Evolutionary conservation across 1,140 invertebrate genomes (phyloP).

Genomic region (Temnothorax longispinosus): DNA sequence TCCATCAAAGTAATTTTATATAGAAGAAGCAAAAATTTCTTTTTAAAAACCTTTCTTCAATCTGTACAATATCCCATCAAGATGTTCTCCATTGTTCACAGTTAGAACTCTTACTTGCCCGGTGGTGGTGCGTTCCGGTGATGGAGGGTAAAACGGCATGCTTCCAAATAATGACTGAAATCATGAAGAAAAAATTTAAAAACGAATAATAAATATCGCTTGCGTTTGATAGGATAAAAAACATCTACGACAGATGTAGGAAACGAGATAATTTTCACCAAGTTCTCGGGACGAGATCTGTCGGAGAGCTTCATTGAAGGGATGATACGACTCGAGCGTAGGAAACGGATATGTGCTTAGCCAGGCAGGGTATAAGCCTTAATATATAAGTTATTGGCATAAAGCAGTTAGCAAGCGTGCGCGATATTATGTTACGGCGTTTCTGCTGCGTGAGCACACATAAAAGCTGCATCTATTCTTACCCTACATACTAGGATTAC

Average conservation of each 20-base stretch:
- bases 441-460: slow-evolving; percentile 79
- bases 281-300: background rate
- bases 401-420: slow-evolving; percentile 81
- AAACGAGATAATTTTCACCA: background rate
- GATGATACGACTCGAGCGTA: slow-evolving; percentile 71
- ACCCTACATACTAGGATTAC: slow-evolving; percentile 77
- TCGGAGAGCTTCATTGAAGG: background rate
- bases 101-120: slow-evolving; percentile 89
- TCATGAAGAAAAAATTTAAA: slow-evolving; percentile 45
- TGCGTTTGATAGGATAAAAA: background rate
- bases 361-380: slow-evolving; percentile 67
- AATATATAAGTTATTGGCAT: slow-evolving; percentile 85
- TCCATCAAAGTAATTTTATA: background rate
- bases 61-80: slow-evolving; percentile 90
- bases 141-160: slow-evolving; percentile 71
- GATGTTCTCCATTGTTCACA: slow-evolving; percentile 91
- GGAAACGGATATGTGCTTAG: slow-evolving; percentile 74
- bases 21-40: slow-evolving; percentile 34
- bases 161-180: slow-evolving; percentile 71
- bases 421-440: slow-evolving; percentile 81
- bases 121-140: background rate
- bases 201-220: background rate
- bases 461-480: slow-evolving; percentile 78
- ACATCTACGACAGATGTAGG: background rate
- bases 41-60: slow-evolving; percentile 87